Base-by-base conservation (phyloP, 1,140 invertebrate species). In the Aphidius ervi region DNA sequence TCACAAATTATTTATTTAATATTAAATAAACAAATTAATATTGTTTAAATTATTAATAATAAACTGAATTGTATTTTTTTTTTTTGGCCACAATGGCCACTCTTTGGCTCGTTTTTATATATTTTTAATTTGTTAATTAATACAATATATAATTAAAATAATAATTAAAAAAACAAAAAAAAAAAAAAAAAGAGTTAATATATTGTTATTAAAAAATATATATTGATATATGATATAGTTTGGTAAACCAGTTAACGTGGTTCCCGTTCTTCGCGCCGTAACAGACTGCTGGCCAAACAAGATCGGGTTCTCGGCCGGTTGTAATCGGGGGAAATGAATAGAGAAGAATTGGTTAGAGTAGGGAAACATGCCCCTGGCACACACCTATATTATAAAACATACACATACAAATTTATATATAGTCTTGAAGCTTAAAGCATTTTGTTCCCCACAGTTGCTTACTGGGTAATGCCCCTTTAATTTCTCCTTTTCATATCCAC, bases 251-350 rank as follows among this genome's bases (percentile, higher is more conserved):
- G 70, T 77, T 78, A 68, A 46, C 72, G 77, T 79, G 73, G 74
- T 79, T 75, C 74, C 75, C 75, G 77, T 73, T 78, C 73, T 78
- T 78, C 72, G 73, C 75, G 70, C 73, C 75, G 77, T 78, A 75
- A 78, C 69, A 76, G 77, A 79, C 78, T 80, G 77, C 70, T 77
- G 73, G 70, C 68, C 39, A 64, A 70, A 70, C 65, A 69, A 31
- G 74, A 70, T 67, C 71, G 66, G 62, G 68, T 70, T 66, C 52
- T 54, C 58, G 56, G 64, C 65, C 62, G 58, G 63, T 67, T 67
- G 67, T 65, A 57, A 65, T 66, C 62, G 65, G 65, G 64, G 42
- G 53, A 7, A 20, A 50, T 58, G 42, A 0, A 9, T 45, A 31
- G 43, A 62, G 56, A 47, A 47, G 42, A 46, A 57, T 41, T 50